phyloP scores from a whole-genome alignment of 2,888 invertebrate species.

The Athalia cordata region DNA sequence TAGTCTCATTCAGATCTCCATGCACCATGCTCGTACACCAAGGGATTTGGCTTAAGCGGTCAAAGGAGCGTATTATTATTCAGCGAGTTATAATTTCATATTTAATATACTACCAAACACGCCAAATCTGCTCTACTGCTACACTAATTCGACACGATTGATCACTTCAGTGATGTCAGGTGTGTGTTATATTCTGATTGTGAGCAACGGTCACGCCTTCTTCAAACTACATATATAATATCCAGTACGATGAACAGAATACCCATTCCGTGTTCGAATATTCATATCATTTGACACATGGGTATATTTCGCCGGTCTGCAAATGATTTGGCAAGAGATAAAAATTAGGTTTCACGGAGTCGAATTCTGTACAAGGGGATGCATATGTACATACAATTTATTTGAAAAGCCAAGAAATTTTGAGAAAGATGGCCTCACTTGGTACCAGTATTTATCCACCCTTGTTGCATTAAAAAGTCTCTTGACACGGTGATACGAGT shows the following conservation, averaged over 20 bases:
- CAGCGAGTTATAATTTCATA: background rate
- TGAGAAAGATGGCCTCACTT: background rate
- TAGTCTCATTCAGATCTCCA: background rate
- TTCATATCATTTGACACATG: too few relatives aligned
- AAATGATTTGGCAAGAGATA: too few relatives aligned
- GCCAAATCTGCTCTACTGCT: background rate
- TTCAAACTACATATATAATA: background rate
- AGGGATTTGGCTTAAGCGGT: too few relatives aligned
- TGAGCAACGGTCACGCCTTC: conserved; percentile 7
- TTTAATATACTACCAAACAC: background rate
- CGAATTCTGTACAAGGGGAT: too few relatives aligned
- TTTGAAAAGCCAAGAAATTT: too few relatives aligned
- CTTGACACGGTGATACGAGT: conserved; percentile 18
- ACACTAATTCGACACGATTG: conserved; percentile 11
- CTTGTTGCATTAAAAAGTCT: background rate
- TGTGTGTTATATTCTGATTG: conserved; percentile 15
- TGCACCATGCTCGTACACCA: too few relatives aligned
- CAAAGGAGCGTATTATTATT: conserved; percentile 6
- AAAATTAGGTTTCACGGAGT: too few relatives aligned
- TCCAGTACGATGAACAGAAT: too few relatives aligned
- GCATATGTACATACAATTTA: too few relatives aligned
- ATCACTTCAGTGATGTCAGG: conserved; percentile 26
- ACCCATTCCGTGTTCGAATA: too few relatives aligned
- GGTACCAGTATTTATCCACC: background rate
- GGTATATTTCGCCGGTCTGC: too few relatives aligned